phyloP scores from a whole-genome alignment of 2,113 vertebrate species.

The Eurypyga helias region DNA sequence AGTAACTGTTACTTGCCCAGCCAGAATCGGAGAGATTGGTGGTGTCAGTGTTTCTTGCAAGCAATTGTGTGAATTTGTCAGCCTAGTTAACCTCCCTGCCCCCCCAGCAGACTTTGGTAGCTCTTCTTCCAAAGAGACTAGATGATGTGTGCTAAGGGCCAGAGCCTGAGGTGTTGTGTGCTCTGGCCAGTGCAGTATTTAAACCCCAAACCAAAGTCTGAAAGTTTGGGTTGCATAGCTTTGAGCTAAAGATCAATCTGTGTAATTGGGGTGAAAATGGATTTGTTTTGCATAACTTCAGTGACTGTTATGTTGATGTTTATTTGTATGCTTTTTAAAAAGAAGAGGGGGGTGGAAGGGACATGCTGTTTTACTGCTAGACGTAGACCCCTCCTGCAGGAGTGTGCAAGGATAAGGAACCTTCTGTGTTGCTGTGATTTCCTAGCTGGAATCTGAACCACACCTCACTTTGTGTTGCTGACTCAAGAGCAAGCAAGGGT shows the following conservation, averaged over 20 bases:
- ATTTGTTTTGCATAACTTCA: not conserved
- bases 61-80: not conserved
- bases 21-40: not conserved
- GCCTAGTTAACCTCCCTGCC: not conserved
- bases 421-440: not conserved
- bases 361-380: not conserved
- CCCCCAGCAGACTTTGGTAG: not conserved
- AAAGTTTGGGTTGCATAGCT: not conserved
- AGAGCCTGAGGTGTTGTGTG: not conserved
- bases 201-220: not conserved
- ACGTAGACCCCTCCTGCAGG: not conserved
- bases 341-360: rapidly evolving
- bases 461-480: not conserved
- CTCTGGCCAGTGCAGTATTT: not conserved
- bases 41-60: not conserved
- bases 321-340: too few relatives aligned
- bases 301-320: not conserved
- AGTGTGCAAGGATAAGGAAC: not conserved
- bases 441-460: not conserved
- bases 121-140: not conserved
- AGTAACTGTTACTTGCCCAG: not conserved
- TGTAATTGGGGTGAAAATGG: not conserved
- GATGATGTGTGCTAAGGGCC: too few relatives aligned
- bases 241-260: not conserved
- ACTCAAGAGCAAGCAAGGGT: not conserved